Conservation (phyloP, 2,888 invertebrate genomes). For the Ormyrus nitidulus region DNA sequence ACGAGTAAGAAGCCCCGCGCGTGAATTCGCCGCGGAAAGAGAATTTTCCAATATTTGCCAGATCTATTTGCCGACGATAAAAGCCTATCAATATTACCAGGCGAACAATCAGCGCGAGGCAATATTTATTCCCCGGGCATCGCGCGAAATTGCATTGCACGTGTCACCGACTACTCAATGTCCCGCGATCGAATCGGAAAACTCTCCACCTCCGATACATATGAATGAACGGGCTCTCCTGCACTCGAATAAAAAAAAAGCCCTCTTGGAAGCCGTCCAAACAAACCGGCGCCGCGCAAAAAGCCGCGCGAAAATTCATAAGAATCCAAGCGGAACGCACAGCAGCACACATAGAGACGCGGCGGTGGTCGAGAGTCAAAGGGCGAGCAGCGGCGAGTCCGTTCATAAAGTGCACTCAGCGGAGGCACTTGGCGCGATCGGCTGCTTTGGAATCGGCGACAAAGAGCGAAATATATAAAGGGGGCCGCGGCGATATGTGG, state of each 20-base stretch:
- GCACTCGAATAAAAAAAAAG: neutral
- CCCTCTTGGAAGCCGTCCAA: conserved; percentile 19
- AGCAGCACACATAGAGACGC: neutral
- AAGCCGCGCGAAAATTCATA: conserved; percentile 5
- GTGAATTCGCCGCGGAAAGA: neutral
- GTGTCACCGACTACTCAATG: neutral
- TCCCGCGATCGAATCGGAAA: conserved; percentile 12
- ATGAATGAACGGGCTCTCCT: neutral
- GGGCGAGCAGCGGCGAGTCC: conserved; percentile 31
- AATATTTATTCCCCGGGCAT: neutral
- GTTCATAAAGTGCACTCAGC: conserved; percentile 51
- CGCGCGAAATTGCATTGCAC: conserved; percentile 9
- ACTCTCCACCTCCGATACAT: neutral
- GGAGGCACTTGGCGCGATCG: conserved; percentile 46
- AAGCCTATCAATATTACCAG: too few relatives aligned
- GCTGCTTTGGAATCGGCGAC: conserved; percentile 23
- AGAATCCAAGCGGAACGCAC: neutral
- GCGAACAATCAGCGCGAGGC: neutral
- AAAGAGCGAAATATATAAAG: conserved; percentile 33
- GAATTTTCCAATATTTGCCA: neutral
- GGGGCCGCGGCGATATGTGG: neutral
- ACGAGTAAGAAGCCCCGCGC: too few relatives aligned
- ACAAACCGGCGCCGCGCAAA: neutral
- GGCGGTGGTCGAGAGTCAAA: conserved; percentile 9
- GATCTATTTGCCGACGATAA: too few relatives aligned